Evolutionary conservation across 2,113 vertebrate genomes (phyloP).

Genomic region (Neolamprologus cancellatus): DNA sequence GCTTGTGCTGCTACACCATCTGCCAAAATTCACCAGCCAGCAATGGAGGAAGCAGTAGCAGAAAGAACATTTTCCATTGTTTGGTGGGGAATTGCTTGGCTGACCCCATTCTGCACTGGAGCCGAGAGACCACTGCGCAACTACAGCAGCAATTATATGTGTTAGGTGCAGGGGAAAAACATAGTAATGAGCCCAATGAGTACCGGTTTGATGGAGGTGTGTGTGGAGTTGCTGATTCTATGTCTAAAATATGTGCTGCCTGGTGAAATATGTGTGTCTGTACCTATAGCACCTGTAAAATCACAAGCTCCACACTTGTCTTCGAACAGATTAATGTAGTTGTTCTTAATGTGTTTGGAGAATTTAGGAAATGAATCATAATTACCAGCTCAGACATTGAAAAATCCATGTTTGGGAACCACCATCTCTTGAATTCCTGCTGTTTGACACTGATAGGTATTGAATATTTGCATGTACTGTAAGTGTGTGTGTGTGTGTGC

Average conservation of each 20-base stretch:
- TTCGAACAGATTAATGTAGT: neutral
- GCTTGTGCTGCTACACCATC: neutral
- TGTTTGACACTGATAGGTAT: neutral
- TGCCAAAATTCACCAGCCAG: neutral
- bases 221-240: neutral
- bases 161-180: neutral
- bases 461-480: neutral
- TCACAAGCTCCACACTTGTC: neutral
- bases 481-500: neutral
- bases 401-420: neutral
- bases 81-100: constrained; percentile 2
- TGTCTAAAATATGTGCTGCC: neutral
- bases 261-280: neutral
- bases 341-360: neutral
- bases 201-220: neutral
- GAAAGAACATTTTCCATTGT: constrained; percentile 16
- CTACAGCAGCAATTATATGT: neutral
- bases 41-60: constrained; percentile 4
- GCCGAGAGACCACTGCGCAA: neutral
- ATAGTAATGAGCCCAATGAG: neutral
- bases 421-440: neutral
- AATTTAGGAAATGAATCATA: neutral
- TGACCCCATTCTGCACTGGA: neutral
- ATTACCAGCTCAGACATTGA: neutral
- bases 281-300: neutral